Evolutionary conservation across 1,140 invertebrate species (phyloP).

Genomic region (Mercenaria mercenaria): DNA sequence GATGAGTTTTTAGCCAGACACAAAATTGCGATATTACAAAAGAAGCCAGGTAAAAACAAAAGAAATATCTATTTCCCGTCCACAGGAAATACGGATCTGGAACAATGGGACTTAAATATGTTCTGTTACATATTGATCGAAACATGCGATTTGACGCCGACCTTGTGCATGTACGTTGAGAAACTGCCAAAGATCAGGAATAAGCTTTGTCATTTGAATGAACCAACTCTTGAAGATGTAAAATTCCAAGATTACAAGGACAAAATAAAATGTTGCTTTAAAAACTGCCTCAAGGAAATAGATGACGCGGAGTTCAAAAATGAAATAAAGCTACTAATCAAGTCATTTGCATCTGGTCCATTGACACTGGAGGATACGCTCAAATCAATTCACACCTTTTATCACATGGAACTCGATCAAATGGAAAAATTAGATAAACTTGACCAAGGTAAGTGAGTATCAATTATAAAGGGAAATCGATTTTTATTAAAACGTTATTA

Average conservation of each 20-base stretch:
- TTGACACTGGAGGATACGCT: neutral
- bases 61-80: neutral
- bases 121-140: neutral
- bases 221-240: neutral
- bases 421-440: neutral
- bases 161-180: neutral
- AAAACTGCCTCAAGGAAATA: neutral
- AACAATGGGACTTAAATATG: neutral
- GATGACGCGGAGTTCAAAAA: neutral
- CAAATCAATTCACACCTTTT: neutral
- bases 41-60: neutral
- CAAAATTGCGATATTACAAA: neutral
- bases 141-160: neutral
- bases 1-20: neutral
- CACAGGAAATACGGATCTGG: neutral
- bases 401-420: neutral
- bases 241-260: neutral
- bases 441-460: neutral
- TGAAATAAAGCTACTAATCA: neutral
- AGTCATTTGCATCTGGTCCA: neutral
- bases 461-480: too few species aligned
- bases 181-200: neutral
- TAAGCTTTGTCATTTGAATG: neutral
- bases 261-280: neutral
- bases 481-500: too few species aligned